These are phyloP conservation scores for Sebastes aleutianus DNA, from an alignment of 2,797 vertebrate species.

Conservation along the genomic window DNA sequence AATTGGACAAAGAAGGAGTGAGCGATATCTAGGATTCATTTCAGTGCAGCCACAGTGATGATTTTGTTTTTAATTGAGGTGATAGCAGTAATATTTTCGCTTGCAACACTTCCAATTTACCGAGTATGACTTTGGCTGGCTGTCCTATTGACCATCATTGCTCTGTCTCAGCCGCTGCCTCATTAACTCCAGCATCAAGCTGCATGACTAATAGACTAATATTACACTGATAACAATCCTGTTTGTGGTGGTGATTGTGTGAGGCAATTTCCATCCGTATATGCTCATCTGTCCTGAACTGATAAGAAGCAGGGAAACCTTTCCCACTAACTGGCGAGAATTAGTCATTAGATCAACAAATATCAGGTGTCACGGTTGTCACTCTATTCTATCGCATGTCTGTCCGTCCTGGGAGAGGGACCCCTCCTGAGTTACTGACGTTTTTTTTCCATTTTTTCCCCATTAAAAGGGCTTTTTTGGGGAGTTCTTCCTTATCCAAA, in stretches of 20 bases:
- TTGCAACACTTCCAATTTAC: conserved; percentile 1
- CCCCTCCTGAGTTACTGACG: background rate
- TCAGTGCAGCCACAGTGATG: background rate
- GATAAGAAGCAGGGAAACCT: conserved; percentile 65
- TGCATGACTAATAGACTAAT: conserved; percentile 71
- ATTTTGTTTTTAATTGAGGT: conserved; percentile 1
- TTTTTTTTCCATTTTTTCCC: background rate
- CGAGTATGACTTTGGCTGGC: background rate
- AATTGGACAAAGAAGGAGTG: conserved; percentile 23
- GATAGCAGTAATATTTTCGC: background rate
- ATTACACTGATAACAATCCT: conserved; percentile 73
- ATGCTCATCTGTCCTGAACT: conserved; percentile 54
- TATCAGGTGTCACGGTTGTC: conserved; percentile 44
- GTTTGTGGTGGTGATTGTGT: conserved; percentile 68
- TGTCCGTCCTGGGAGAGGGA: background rate
- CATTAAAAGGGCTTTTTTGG: background rate
- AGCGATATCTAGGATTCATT: conserved; percentile 24
- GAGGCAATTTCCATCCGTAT: conserved; percentile 74
- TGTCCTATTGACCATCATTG: conserved; percentile 7
- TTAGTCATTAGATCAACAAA: conserved; percentile 69
- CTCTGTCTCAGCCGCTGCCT: conserved; percentile 30
- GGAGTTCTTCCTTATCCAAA: background rate
- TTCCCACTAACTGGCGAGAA: conserved; percentile 55
- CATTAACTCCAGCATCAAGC: conserved; percentile 61
- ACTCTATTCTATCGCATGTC: background rate